Conservation (phyloP, 2,113 vertebrate genomes). For the Tiliqua scincoides region DNA sequence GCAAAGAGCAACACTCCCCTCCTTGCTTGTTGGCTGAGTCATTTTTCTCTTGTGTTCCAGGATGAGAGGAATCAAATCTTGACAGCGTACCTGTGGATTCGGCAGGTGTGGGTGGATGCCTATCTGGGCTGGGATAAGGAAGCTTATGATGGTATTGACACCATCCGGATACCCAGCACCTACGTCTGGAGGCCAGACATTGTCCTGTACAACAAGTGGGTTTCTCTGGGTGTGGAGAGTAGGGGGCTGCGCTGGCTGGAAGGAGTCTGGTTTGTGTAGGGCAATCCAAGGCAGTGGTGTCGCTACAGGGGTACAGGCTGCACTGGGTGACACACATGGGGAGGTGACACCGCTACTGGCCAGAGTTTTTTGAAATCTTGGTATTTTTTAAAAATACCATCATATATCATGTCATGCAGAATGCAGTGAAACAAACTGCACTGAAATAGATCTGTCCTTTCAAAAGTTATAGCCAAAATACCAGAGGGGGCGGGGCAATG, state of each 20-base stretch:
- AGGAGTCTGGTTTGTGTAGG: no score
- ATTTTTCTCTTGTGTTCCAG: conserved; percentile 44
- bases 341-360: no score
- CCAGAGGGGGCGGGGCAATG: no score
- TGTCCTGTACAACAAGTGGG: conserved; percentile 93
- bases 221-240: not conserved
- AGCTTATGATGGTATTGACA: conserved; percentile 87
- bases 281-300: no score
- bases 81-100: conserved; percentile 88
- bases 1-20: rapidly evolving
- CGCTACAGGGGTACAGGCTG: no score
- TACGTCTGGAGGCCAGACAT: conserved; percentile 93
- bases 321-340: no score
- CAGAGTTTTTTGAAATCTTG: no score
- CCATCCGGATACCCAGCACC: conserved; percentile 91
- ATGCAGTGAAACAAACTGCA: no score
- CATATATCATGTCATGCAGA: no score
- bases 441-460: no score
- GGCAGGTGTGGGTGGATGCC: conserved; percentile 89
- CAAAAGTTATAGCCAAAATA: no score
- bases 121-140: conserved; percentile 87
- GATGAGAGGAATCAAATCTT: conserved; percentile 85
- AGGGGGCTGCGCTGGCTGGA: not conserved
- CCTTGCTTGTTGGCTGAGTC: not conserved
- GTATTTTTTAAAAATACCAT: no score